Conservation (phyloP, 2,888 invertebrate genomes). For the Gymnosoma rotundatum region DNA sequence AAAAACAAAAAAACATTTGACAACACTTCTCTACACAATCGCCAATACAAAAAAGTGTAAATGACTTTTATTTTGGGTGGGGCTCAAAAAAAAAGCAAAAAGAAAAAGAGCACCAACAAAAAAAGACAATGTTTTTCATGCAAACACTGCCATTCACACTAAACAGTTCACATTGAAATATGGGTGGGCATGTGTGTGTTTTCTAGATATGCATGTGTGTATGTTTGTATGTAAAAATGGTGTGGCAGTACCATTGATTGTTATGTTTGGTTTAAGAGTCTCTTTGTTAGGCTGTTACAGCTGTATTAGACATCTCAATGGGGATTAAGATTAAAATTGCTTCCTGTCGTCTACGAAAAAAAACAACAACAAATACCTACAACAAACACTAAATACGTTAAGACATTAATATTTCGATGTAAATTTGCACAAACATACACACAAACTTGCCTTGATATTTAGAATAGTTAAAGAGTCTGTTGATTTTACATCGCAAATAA, state of each 20-base stretch:
- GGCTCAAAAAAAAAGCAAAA: slow-evolving; percentile 23
- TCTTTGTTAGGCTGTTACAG: slow-evolving; percentile 31
- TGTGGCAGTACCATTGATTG: slow-evolving; percentile 35
- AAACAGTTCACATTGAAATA: slow-evolving; percentile 34
- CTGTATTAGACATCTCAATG: slow-evolving; percentile 55
- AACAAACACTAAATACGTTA: slow-evolving; percentile 3
- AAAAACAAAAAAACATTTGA: slow-evolving; percentile 42
- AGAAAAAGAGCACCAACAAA: neutral
- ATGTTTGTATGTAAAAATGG: slow-evolving; percentile 34
- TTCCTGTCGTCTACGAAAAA: slow-evolving; percentile 47
- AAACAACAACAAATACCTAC: neutral
- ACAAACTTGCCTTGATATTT: neutral
- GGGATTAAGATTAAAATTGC: slow-evolving; percentile 51
- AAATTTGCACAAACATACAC: neutral
- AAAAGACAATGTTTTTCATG: slow-evolving; percentile 41
- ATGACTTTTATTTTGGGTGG: slow-evolving; percentile 51
- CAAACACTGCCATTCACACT: slow-evolving; percentile 8
- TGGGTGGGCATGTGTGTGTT: neutral
- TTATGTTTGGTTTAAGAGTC: slow-evolving; percentile 40
- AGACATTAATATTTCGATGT: slow-evolving; percentile 16
- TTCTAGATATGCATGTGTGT: slow-evolving; percentile 6
- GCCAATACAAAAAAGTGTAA: slow-evolving; percentile 46
- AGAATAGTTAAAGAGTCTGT: slow-evolving; percentile 2
- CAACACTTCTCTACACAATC: slow-evolving; percentile 47
- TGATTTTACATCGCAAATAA: too few species aligned